Base-by-base conservation (phyloP, 2,888 invertebrate genomes). In the Microctonus aethiopoides region DNA sequence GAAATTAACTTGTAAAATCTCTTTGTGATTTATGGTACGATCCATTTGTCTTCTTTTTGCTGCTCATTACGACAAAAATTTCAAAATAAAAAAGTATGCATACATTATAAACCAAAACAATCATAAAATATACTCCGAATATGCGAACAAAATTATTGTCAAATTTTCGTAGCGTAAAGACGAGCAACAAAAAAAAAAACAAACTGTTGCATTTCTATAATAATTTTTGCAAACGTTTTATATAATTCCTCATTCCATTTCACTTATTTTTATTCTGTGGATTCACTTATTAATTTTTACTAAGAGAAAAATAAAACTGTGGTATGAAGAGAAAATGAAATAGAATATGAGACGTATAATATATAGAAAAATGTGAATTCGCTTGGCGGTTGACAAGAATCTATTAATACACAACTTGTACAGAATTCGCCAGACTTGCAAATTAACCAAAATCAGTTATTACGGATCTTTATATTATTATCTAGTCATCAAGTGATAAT, bases 401-500 rank as follows among this genome's bases (percentile, higher is more conserved):
- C 20, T 52, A 68, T 63, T 24, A 52, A 41, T 13, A 69, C 68
- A 66, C 54, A 69, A 68, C 70, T 29, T 54, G 61, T 59, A 70
- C 65, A 68, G 64, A 67, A 73, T 66, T 59, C 64, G 59, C 65
- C 66, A 71, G 75, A 69, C 75, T 76, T 74, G 75, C 75, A 74
- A 76, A 67, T 72, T 74, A 69, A 75, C 72, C 71, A 70, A 76
- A 79, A 83, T 79, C 80, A 82, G 81, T 84, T 83, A 84, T 81
- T 84, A 83, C 81, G 83, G 74, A 85, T 84, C 85, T 85, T 84
- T 84, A 84, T 85, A 85, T 84, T 85, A 85, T 84, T 83, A 83
- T 85, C 85, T 85, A 85, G 85, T 85, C 85, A 85, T 82, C 81
- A 80, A 84, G 84, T 83, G 85, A 85, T 85, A 85, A 85, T 85